Conservation (phyloP, 2,888 invertebrate genomes). For the Craniophora ligustri region DNA sequence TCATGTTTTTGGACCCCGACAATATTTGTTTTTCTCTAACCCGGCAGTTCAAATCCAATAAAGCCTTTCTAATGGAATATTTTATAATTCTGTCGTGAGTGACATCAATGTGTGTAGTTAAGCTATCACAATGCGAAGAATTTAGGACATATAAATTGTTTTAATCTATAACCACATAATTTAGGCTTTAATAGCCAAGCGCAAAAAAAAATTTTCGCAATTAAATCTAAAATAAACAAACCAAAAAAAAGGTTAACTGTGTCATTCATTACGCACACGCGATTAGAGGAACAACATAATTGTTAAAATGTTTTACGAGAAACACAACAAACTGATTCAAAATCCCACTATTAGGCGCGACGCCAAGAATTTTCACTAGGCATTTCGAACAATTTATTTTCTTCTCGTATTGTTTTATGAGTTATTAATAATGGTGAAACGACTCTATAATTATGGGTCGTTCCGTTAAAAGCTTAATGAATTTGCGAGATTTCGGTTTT, state of each 20-base stretch:
- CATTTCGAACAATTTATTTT: constrained; percentile 52
- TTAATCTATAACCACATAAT: constrained; percentile 16
- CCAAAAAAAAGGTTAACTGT: constrained; percentile 22
- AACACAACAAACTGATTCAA: constrained; percentile 43
- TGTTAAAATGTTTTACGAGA: constrained; percentile 53
- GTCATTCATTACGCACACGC: constrained; percentile 44
- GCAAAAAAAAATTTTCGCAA: constrained; percentile 6
- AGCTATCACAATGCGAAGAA: constrained; percentile 8
- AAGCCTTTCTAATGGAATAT: too few species aligned
- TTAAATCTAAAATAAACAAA: constrained; percentile 26
- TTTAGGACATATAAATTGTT: constrained; percentile 23
- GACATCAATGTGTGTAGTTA: neutral
- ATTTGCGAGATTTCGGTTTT: constrained; percentile 59
- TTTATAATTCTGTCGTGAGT: neutral
- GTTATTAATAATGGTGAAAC: constrained; percentile 57
- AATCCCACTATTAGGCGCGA: constrained; percentile 49
- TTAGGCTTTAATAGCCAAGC: constrained; percentile 17
- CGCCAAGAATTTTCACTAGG: constrained; percentile 57
- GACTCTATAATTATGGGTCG: constrained; percentile 57
- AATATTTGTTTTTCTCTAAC: too few species aligned
- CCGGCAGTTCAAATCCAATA: too few species aligned
- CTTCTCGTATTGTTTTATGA: constrained; percentile 56
- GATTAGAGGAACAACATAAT: constrained; percentile 47
- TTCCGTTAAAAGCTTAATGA: constrained; percentile 59
- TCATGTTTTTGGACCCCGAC: too few species aligned